Percentiles rank a stretch among this genome's conserved stretches.
Conservation (phyloP, 2,113 vertebrate genomes). For the Sprattus sprattus region DNA sequence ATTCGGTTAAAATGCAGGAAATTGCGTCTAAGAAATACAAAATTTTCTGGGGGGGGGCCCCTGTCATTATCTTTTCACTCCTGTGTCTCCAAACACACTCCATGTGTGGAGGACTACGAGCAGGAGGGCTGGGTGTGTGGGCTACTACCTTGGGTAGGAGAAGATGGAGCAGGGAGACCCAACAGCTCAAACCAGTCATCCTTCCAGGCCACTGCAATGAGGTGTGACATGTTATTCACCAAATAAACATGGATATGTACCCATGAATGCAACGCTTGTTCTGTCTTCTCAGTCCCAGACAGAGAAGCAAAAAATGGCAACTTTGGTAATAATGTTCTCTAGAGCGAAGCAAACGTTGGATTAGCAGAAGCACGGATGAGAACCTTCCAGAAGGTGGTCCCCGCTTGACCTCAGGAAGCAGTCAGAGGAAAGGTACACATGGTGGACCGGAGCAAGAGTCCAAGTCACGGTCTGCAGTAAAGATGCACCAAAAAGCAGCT, state of each 20-base stretch:
- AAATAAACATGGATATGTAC: not conserved
- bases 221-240: not conserved
- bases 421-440: not conserved
- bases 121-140: no score
- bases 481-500: not conserved
- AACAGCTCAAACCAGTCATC: constrained; percentile 16
- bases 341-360: not conserved
- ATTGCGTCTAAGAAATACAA: no score
- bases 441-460: not conserved
- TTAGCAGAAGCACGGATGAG: not conserved
- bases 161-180: not conserved
- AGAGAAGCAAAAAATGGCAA: not conserved
- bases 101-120: no score
- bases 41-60: no score
- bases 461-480: not conserved
- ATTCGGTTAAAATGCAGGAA: no score
- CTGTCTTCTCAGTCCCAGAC: not conserved
- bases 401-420: not conserved
- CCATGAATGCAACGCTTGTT: not conserved
- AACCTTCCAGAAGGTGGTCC: not conserved
- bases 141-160: constrained; percentile 9
- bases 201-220: constrained; percentile 18
- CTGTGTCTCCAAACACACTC: not conserved
- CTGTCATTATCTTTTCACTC: not conserved
- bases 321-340: not conserved